phyloP scores from a whole-genome alignment of 2,113 vertebrate genomes.

The Vireo altiloquus region DNA sequence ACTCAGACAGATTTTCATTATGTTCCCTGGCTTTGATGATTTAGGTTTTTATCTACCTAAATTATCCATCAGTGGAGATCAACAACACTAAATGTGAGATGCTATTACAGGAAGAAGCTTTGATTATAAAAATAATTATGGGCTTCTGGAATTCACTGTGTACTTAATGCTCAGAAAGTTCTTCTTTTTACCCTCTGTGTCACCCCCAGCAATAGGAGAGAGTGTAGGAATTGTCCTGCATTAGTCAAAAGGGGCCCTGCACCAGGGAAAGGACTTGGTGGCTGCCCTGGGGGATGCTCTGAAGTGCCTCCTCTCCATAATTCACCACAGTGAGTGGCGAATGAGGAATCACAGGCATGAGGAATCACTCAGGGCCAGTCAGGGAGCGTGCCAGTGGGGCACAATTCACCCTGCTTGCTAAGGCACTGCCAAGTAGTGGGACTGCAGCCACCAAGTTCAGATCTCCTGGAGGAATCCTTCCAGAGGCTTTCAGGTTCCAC shows the following conservation, averaged over 20 bases:
- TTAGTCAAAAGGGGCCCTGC: not conserved
- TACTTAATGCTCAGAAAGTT: not conserved
- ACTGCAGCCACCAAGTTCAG: not conserved
- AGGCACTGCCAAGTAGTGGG: not conserved
- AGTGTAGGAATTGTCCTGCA: not conserved
- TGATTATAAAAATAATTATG: not conserved
- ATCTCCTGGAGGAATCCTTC: not conserved
- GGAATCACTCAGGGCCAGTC: not conserved
- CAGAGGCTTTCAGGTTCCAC: not conserved
- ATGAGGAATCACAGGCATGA: not conserved
- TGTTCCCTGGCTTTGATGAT: not conserved
- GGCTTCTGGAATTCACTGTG: not conserved
- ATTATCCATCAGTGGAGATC: not conserved
- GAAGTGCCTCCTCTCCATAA: not conserved
- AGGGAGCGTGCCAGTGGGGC: fast-evolving
- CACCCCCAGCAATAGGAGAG: not conserved
- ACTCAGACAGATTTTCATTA: not conserved
- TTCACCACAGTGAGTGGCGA: not conserved
- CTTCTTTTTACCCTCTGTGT: not conserved
- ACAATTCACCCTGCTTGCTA: not conserved
- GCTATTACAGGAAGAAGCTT: not conserved
- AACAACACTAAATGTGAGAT: not conserved
- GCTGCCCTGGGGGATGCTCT: not conserved
- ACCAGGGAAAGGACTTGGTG: not conserved
- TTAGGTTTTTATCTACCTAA: not conserved